phyloP scores from a whole-genome alignment of 2,888 invertebrate species.

The Phalera bucephala region DNA sequence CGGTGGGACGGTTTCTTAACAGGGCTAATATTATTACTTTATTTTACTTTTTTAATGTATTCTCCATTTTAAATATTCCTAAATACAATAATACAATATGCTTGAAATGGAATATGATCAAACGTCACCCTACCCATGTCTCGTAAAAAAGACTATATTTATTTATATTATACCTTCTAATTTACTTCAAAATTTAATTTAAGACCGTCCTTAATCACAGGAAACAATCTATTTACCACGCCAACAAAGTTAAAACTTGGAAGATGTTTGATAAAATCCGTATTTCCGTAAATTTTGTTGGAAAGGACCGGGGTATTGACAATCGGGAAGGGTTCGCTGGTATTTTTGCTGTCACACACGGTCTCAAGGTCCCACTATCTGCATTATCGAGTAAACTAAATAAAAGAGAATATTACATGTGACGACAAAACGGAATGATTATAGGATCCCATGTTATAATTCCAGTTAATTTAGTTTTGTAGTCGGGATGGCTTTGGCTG shows the following conservation, averaged over 20 bases:
- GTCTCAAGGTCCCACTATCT: slow-evolving; percentile 7
- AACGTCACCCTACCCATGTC: too few relatives aligned
- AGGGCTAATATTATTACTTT: too few relatives aligned
- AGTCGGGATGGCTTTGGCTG: too few relatives aligned
- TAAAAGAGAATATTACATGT: slow-evolving; percentile 8
- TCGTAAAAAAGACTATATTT: too few relatives aligned
- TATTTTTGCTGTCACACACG: slow-evolving; percentile 17
- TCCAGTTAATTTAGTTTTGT: too few relatives aligned
- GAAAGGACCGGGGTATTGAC: slow-evolving; percentile 13
- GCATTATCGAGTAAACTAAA: slow-evolving; percentile 14
- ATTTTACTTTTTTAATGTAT: too few relatives aligned
- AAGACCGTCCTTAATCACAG: not conserved
- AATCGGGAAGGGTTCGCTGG: slow-evolving; percentile 18
- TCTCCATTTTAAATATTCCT: too few relatives aligned
- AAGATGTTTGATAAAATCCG: slow-evolving; percentile 2
- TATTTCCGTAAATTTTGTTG: slow-evolving; percentile 16
- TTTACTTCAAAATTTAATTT: not conserved
- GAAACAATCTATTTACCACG: not conserved
- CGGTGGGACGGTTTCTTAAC: too few relatives aligned
- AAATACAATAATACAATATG: too few relatives aligned
- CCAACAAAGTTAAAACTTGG: not conserved
- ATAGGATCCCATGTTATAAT: not conserved
- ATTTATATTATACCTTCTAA: too few relatives aligned
- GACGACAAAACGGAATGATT: not conserved
- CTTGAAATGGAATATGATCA: too few relatives aligned